Evolutionary conservation across 2,113 vertebrate genomes (phyloP).

Genomic region (Onychorhynchus coronatus): DNA sequence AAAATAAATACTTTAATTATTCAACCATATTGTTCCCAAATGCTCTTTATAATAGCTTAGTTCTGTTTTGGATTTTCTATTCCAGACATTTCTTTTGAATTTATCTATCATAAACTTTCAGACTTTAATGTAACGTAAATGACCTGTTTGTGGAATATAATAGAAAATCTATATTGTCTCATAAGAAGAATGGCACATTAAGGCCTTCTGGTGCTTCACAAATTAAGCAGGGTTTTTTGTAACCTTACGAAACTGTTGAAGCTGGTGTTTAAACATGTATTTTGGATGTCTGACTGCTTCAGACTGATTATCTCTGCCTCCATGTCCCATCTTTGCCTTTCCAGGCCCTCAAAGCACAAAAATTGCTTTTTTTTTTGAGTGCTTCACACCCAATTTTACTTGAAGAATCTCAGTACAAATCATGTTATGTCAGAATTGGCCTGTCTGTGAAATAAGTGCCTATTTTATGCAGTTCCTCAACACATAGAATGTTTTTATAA

Average conservation of each 20-base stretch:
- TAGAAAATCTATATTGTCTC: not conserved
- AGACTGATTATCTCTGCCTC: not conserved
- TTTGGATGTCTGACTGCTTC: not conserved
- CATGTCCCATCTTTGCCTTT: not conserved
- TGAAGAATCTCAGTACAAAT: not conserved
- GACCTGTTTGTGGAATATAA: not conserved
- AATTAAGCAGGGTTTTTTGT: not conserved
- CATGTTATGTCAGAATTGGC: not conserved
- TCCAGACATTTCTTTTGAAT: not conserved
- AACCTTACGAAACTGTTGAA: not conserved
- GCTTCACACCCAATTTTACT: not conserved
- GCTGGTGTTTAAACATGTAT: not conserved
- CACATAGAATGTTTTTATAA: not conserved
- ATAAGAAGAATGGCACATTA: not conserved
- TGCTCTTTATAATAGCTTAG: not conserved
- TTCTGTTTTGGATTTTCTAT: not conserved
- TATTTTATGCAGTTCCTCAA: not conserved
- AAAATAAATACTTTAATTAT: not conserved
- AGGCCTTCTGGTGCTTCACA: not conserved
- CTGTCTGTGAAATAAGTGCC: not conserved
- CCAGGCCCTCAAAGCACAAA: not conserved
- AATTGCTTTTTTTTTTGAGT: not conserved
- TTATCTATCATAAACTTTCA: not conserved
- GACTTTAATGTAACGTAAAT: not conserved
- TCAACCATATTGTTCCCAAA: not conserved